phyloP scores from a whole-genome alignment of 2,888 invertebrate genomes.

The Drosophila basisetae region DNA sequence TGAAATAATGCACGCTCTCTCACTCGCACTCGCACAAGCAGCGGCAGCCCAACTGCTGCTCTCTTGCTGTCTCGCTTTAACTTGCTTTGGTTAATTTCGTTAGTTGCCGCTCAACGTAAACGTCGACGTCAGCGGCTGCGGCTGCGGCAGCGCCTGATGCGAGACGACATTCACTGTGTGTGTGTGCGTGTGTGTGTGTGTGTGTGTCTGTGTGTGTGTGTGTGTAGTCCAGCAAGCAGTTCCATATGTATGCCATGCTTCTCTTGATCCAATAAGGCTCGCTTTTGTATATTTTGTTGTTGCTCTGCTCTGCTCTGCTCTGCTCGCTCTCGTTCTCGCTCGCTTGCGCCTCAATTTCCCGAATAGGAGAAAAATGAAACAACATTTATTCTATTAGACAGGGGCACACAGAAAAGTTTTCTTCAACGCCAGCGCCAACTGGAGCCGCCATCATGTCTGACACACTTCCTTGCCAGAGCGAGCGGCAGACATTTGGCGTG shows the following conservation, averaged over 20 bases:
- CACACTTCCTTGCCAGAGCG: conserved; percentile 54
- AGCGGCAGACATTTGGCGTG: conserved; percentile 1
- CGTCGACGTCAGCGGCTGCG: conserved; percentile 37
- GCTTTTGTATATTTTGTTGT: conserved; percentile 42
- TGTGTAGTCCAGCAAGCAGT: conserved; percentile 27
- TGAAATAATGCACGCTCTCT: conserved; percentile 35
- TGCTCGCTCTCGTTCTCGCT: conserved; percentile 19
- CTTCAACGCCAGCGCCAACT: conserved; percentile 29
- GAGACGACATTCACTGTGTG: conserved; percentile 25
- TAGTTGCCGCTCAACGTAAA: conserved; percentile 61
- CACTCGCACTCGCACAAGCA: conserved; percentile 35
- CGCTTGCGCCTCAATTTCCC: conserved; percentile 20
- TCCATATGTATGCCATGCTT: conserved; percentile 63
- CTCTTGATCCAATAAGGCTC: conserved; percentile 66
- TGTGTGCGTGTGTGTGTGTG: conserved; percentile 4
- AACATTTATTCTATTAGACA: conserved; percentile 69
- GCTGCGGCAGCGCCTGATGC: conserved; percentile 30
- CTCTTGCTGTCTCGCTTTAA: conserved; percentile 78
- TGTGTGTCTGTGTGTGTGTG: conserved; percentile 20
- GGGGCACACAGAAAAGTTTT: conserved; percentile 42
- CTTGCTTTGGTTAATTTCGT: conserved; percentile 80
- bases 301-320: conserved; percentile 14
- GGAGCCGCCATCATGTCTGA: conserved; percentile 53
- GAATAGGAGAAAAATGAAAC: conserved; percentile 44
- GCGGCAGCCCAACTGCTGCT: conserved; percentile 17